Percentiles rank a stretch among this genome's conserved stretches.
Evolutionary conservation across 2,113 vertebrate species (phyloP).

Genomic region (Reinhardtius hippoglossoides): DNA sequence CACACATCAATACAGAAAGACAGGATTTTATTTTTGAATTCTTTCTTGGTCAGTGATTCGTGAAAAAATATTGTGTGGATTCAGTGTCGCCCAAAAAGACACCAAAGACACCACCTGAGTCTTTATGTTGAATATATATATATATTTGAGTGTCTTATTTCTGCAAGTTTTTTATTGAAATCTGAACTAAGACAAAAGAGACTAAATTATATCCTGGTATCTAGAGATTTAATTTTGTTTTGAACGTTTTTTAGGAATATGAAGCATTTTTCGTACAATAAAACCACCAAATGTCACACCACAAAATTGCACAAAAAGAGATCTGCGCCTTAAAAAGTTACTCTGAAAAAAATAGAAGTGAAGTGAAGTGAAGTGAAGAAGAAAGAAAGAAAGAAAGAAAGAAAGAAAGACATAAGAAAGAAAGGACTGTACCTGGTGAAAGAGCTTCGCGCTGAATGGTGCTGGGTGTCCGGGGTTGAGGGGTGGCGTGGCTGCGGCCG

Average conservation of each 20-base stretch:
- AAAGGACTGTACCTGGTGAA: conserved; percentile 86
- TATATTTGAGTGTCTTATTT: conserved; percentile 47
- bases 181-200: conserved; percentile 27
- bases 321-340: neutral
- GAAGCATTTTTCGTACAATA: neutral
- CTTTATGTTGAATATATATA: neutral
- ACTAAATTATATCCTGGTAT: neutral
- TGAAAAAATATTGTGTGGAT: conserved; percentile 8
- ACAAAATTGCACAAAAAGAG: conserved; percentile 4
- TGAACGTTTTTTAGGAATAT: too few species aligned
- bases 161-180: conserved; percentile 48
- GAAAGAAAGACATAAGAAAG: conserved; percentile 2
- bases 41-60: conserved; percentile 25
- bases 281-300: conserved; percentile 15
- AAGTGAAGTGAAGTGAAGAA: conserved; percentile 8
- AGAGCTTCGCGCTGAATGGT: conserved; percentile 97
- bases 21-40: neutral
- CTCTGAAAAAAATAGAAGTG: conserved; percentile 12
- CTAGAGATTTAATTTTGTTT: neutral
- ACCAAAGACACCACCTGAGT: conserved; percentile 19
- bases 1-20: conserved; percentile 73
- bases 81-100: conserved; percentile 15
- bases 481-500: conserved; percentile 75
- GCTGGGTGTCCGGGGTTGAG: conserved; percentile 86
- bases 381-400: conserved; percentile 5